Evolutionary conservation across 2,888 invertebrate species (phyloP), one percentile per base, ranked within the genome.

Genomic region (Alloplasta piceator): DNA sequence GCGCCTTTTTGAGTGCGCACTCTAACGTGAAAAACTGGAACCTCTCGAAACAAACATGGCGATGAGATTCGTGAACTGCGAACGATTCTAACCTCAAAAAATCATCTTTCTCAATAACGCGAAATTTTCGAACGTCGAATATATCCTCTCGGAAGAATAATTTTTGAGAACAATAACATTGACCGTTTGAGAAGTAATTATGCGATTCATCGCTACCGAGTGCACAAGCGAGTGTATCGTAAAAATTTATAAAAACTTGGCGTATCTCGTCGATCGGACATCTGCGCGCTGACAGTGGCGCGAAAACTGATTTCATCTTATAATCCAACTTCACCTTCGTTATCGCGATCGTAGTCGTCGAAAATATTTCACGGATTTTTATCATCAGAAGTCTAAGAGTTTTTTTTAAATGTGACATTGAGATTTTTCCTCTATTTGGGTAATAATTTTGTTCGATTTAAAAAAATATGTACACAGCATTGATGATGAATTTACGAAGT

Each of bases 251-350:
- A 50, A 16, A 46, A 76, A 68, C 52, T 56, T 50, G 50, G 38
- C 52, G 50, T 39, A 72, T 77, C 70, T 50, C 56, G 55, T 68
- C 72, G 16, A 60, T 63, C 48, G 6, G 76, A 74, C 61, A 60
- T 71, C 67, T 52, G 77, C 79, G 68, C 66, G 64, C 74, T 12
- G 10, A 67, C 52, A 66, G 73, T 74, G 82, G 82, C 84, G 84
- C 77, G 84, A 82, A 84, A 84, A 82, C 71, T 84, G 64, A 55
- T 48, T 79, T 50, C 48, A 14, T 52, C 7, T 7, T 56, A 67
- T n/a, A 66, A 63, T 38, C n/a, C 39, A 66, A 43, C 14, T 43
- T 5, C 16, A 12, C 9, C 48, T 48, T 36, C 10, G 6, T 74
- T 75, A 74, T 79, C 74, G 55, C 14, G 66, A n/a, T 43, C 46